A percentile compares a stretch with the other conserved stretches of the same genome.
These are phyloP conservation scores for Chesias legatella DNA, from an alignment of 2,888 invertebrate species.

Conservation along the genomic window DNA sequence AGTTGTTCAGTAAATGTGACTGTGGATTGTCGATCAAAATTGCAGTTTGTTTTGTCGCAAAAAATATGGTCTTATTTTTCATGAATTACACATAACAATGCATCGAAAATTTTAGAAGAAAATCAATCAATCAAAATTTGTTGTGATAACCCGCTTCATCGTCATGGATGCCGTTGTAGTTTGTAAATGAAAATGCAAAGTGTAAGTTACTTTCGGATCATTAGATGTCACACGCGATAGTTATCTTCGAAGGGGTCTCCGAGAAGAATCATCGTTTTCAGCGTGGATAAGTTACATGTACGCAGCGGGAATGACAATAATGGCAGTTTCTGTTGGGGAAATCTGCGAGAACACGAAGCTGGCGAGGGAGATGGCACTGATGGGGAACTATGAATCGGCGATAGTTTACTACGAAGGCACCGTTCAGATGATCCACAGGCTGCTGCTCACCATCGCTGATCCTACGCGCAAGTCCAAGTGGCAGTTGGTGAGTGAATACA, in stretches of 20 bases:
- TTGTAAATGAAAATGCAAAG: conserved; percentile 59
- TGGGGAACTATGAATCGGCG: conserved; percentile 97
- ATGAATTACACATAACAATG: conserved; percentile 52
- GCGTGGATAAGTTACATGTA: conserved; percentile 66
- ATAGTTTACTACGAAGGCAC: conserved; percentile 96
- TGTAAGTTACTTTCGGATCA: conserved; percentile 48
- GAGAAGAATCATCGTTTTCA: conserved; percentile 49
- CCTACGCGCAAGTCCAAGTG: conserved; percentile 91
- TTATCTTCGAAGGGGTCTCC: conserved; percentile 50
- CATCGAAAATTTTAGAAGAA: conserved; percentile 35
- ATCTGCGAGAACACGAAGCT: conserved; percentile 97
- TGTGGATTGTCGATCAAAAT: conserved; percentile 55
- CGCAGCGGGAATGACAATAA: conserved; percentile 85
- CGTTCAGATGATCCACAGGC: conserved; percentile 93
- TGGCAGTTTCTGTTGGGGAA: conserved; percentile 94
- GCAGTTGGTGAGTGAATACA: conserved; percentile 85
- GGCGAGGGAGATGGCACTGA: conserved; percentile 96
- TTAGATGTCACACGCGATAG: conserved; percentile 62
- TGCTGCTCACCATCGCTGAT: conserved; percentile 89
- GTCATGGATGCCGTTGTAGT: conserved; percentile 40
- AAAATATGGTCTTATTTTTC: conserved; percentile 47
- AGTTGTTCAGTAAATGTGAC: conserved; percentile 43
- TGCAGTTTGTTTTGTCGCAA: conserved; percentile 66
- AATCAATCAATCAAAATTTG: conserved; percentile 18
- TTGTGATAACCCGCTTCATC: conserved; percentile 37